Evolutionary conservation across 2,113 vertebrate genomes (phyloP).

Genomic region (Origma solitaria): DNA sequence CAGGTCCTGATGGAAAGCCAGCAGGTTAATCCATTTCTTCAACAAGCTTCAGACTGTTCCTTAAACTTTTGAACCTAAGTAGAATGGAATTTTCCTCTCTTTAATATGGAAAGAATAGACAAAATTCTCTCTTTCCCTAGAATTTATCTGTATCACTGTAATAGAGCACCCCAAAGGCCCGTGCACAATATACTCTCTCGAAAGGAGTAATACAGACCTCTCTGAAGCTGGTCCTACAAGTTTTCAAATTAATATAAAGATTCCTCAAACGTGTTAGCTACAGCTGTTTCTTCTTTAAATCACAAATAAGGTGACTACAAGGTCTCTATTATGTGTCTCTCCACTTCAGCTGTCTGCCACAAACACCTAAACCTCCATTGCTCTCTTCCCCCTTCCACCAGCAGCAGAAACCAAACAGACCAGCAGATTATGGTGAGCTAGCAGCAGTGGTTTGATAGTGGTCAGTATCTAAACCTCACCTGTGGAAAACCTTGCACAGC

Average conservation of each 20-base stretch:
- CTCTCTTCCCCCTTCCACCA: neutral
- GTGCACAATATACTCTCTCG: neutral
- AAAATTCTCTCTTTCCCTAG: neutral
- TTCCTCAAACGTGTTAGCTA: neutral
- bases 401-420: neutral
- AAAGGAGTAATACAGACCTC: neutral
- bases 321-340: accelerated
- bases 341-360: neutral
- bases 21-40: neutral
- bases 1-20: neutral
- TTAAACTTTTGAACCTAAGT: neutral
- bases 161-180: neutral
- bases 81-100: neutral
- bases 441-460: neutral
- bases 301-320: neutral
- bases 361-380: neutral
- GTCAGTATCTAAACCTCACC: neutral
- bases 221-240: neutral
- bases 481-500: neutral
- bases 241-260: neutral
- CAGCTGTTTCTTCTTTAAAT: neutral
- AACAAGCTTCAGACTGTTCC: neutral
- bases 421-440: neutral
- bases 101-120: neutral
- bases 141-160: neutral